Percentiles rank a stretch among this genome's conserved stretches.
Conservation (phyloP, 2,888 invertebrate genomes). For the Lithophane semibrunnea region DNA sequence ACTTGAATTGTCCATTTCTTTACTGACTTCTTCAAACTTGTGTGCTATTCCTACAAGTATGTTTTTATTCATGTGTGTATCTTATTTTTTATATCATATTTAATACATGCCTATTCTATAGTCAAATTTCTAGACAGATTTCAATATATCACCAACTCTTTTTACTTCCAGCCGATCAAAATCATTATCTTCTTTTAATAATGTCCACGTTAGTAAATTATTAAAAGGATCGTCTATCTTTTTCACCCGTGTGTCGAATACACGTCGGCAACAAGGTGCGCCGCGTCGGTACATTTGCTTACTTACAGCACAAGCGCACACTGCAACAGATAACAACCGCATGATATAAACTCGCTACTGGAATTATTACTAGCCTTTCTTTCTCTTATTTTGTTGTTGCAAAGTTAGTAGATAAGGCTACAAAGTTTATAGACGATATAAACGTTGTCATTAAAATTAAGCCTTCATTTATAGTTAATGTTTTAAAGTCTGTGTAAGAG, state of each 20-base stretch:
- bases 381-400: constrained; percentile 14
- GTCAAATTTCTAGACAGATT: background rate
- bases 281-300: constrained; percentile 60
- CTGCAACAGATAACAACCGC: constrained; percentile 51
- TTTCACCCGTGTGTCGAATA: constrained; percentile 32
- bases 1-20: background rate
- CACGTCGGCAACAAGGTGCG: constrained; percentile 51
- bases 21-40: background rate
- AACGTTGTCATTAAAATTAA: constrained; percentile 13
- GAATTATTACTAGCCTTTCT: constrained; percentile 40
- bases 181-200: background rate
- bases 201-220: background rate
- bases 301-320: constrained; percentile 53
- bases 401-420: background rate
- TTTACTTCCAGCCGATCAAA: background rate
- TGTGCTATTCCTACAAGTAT: background rate
- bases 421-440: constrained; percentile 18
- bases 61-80: background rate
- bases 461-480: background rate
- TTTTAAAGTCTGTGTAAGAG: background rate
- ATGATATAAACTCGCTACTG: constrained; percentile 52
- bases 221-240: background rate
- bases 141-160: background rate
- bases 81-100: too few relatives aligned
- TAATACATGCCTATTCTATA: background rate